Percentiles rank a stretch among this genome's conserved stretches.
Conservation (phyloP, 2,113 vertebrate species). For the Paratilapia polleni region DNA sequence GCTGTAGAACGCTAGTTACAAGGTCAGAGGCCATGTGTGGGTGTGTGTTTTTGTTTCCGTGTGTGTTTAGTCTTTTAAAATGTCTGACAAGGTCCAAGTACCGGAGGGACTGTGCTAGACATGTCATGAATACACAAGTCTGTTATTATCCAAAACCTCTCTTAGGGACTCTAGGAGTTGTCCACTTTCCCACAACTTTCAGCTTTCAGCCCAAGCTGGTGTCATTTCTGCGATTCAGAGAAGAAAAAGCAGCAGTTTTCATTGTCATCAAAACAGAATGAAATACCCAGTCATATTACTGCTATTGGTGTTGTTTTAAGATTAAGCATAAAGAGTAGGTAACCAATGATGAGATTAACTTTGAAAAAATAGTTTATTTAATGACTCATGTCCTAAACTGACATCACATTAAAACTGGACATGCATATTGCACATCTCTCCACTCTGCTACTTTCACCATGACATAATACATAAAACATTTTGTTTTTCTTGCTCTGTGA, state of each 20-base stretch:
- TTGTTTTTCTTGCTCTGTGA: neutral
- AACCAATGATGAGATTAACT: neutral
- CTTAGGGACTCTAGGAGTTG: neutral
- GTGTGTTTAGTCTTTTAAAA: conserved; percentile 52
- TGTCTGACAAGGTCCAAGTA: conserved; percentile 25
- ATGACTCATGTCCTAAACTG: neutral
- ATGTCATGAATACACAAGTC: conserved; percentile 35
- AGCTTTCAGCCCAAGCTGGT: neutral
- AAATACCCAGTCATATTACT: neutral
- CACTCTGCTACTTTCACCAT: neutral
- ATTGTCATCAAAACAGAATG: neutral
- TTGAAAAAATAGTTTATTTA: neutral
- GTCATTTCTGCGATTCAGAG: neutral
- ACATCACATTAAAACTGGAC: neutral
- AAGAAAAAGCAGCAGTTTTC: neutral
- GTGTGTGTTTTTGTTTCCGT: conserved; percentile 27
- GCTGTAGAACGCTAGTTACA: conserved; percentile 37
- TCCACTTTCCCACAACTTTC: conserved; percentile 13
- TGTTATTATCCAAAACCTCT: conserved; percentile 29
- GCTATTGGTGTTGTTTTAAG: neutral
- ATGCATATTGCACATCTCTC: neutral
- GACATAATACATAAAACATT: neutral
- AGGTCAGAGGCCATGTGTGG: conserved; percentile 40
- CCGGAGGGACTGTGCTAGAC: neutral
- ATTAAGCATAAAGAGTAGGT: neutral